Evolutionary conservation across 2,797 vertebrate genomes (phyloP).

Genomic region (Spatula versicolor): DNA sequence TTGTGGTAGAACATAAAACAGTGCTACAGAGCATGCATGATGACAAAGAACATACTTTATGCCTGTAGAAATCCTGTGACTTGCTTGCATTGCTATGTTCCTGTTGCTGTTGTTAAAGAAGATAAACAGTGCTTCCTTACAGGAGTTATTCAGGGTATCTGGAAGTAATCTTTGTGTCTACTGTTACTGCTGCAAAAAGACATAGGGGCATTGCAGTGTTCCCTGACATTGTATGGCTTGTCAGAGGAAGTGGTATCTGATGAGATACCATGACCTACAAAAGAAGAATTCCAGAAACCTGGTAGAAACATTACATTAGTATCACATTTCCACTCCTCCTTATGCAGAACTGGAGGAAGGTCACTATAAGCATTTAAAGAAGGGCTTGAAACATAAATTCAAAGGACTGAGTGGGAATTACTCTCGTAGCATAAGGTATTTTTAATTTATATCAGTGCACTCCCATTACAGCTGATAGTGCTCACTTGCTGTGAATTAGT

Average conservation of each 20-base stretch:
- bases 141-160: background rate
- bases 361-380: background rate
- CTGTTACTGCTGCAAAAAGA: background rate
- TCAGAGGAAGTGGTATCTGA: background rate
- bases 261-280: background rate
- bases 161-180: background rate
- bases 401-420: background rate
- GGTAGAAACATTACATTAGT: background rate
- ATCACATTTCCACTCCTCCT: background rate
- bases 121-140: background rate
- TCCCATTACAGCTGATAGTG: background rate
- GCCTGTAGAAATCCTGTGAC: background rate
- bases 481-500: background rate
- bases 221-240: background rate
- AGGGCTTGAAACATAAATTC: background rate
- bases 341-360: background rate
- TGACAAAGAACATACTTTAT: background rate
- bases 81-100: background rate
- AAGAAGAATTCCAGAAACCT: background rate
- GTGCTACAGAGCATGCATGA: no score
- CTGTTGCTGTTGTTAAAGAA: background rate
- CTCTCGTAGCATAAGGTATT: rapidly evolving
- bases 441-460: background rate
- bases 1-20: background rate
- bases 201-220: background rate